These are phyloP conservation scores for Danio rerio DNA, from an alignment of 2,113 vertebrate genomes.

Conservation along the genomic window GRCz12tu NC_133179.1:22754001-22754500, in stretches of 20 bases:
- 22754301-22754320: too few relatives aligned
- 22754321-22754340: neutral
- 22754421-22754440: neutral
- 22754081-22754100: too few relatives aligned
- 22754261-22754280: too few relatives aligned
- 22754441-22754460: neutral
- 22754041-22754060: neutral
- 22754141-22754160: neutral
- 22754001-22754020: neutral
- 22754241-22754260: neutral
- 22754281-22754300: too few relatives aligned
- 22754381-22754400: too few relatives aligned
- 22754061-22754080: neutral
- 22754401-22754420: neutral
- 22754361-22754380: neutral
- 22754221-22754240: neutral
- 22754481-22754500: too few relatives aligned
- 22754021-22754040: neutral
- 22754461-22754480: neutral
- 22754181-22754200: too few relatives aligned
- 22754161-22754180: neutral
- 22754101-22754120: neutral
- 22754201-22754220: too few relatives aligned
- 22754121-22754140: neutral
- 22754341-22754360: neutral